A percentile compares a stretch with the other conserved stretches of the same genome.
Evolutionary conservation across 1,140 invertebrate genomes (phyloP).

Genomic region (Magallana ariakensis): DNA sequence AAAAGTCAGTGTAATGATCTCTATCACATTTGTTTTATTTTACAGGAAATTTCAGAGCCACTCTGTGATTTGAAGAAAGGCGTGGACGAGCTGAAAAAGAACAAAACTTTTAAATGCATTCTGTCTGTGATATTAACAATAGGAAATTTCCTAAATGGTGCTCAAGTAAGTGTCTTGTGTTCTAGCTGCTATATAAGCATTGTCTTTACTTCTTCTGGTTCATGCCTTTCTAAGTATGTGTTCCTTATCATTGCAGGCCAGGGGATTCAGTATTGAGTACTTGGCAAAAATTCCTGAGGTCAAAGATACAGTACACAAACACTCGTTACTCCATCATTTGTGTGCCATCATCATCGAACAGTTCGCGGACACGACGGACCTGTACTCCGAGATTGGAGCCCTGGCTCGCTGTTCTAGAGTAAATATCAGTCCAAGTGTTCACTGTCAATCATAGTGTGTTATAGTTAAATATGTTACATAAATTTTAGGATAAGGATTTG

Average conservation of each 20-base stretch:
- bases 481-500: too few species aligned
- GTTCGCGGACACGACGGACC: constrained; percentile 93
- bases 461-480: background rate
- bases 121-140: constrained; percentile 95
- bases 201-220: background rate
- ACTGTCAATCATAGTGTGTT: background rate
- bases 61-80: constrained; percentile 99
- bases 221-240: background rate
- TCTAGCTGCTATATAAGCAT: background rate
- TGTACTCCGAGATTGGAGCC: constrained; percentile 94
- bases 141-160: constrained; percentile 98
- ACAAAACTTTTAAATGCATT: constrained; percentile 96
- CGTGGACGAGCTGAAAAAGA: constrained; percentile 87
- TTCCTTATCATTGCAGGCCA: constrained; percentile 83
- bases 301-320: constrained; percentile 98
- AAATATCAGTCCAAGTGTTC: constrained; percentile 36
- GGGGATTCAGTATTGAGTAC: constrained; percentile 99
- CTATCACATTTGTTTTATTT: constrained; percentile 47
- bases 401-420: constrained; percentile 87
- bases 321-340: constrained; percentile 97
- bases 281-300: constrained; percentile 98
- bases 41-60: constrained; percentile 97
- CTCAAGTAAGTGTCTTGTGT: constrained; percentile 83
- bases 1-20: background rate
- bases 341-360: constrained; percentile 98